Evolutionary conservation across 92 coral and sea anemone species (phyloP), one percentile per base, ranked within the genome.

Genomic region (Diadumene lineata): DNA sequence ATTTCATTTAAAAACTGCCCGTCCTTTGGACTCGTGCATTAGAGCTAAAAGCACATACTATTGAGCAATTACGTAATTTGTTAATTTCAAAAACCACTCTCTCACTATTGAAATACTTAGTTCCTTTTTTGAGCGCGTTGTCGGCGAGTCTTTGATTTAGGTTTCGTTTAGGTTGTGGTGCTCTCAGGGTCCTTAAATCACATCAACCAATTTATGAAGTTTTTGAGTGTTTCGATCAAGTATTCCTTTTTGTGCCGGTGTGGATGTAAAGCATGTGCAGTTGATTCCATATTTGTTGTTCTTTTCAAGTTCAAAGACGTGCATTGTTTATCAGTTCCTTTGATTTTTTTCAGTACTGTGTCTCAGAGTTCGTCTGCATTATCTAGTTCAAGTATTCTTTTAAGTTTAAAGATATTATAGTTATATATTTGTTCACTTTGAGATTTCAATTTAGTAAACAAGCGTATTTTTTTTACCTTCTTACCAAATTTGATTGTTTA

Each of bases 31-130:
- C 33, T 56, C 66, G 51, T 72, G 53, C 77, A 72, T 72, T 72
- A 72, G 77, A 23, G 77, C 30, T 72, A 56, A 72, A 72, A 72
- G 77, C 68, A 62, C 43, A 46, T n/a, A 65, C 31, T 22, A 31
- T 32, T 51, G 32, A 32, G 31, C 66, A 56, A 72, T 72, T 72
- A 72, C 77, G 77, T 72, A 72, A 72, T 72, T 72, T 61, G 66
- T 17, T 72, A n/a, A n/a, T n/a, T 72, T 11, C 50, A 60, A 44
- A 32, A n/a, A n/a, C 31, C 77, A 72, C 77, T 72, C 64, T 56
- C 33, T 72, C 43, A 72, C 50, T 50, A 58, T 23, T 58, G 62
- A 50, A 70, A 70, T 70, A 72, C 77, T 51, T 58, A 51, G 63
- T 51, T 50, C 30, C 18, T 7, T 18, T n/a, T 69, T 38, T 28